These are phyloP conservation scores for Formica aserva DNA, from an alignment of 2,888 invertebrate genomes.

Conservation along the genomic window DNA sequence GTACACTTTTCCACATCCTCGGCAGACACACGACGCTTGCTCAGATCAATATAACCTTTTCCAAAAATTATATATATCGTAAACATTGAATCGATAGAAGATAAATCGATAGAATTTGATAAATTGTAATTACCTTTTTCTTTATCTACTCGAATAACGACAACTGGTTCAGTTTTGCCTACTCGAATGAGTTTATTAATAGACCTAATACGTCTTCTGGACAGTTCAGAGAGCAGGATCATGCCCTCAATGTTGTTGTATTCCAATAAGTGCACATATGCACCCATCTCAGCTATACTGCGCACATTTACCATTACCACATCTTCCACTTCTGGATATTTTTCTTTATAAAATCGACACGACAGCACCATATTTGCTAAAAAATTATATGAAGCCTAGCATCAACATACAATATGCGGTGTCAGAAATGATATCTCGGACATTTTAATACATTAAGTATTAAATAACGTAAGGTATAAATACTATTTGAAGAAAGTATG, in stretches of 20 bases:
- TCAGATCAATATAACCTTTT: constrained; percentile 98
- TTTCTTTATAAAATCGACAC: constrained; percentile 98
- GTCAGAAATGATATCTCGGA: not conserved
- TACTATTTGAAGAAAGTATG: not conserved
- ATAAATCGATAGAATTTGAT: not conserved
- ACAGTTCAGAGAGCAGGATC: constrained; percentile 99
- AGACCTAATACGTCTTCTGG: constrained; percentile 98
- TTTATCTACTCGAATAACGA: constrained; percentile 99
- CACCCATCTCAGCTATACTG: constrained; percentile 99
- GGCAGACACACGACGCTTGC: constrained; percentile 98
- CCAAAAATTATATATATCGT: not conserved
- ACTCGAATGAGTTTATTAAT: constrained; percentile 99
- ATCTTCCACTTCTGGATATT: constrained; percentile 99
- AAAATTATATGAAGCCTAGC: constrained; percentile 22
- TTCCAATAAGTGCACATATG: constrained; percentile 98
- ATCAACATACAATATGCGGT: not conserved
- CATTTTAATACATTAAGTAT: not conserved
- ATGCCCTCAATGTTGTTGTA: constrained; percentile 99
- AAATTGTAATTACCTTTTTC: constrained; percentile 92
- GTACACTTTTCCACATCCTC: constrained; percentile 99
- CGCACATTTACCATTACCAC: constrained; percentile 99
- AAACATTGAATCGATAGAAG: not conserved
- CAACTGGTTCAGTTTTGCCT: constrained; percentile 99
- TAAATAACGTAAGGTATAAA: not conserved
- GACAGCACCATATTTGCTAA: constrained; percentile 92